Base-by-base conservation (phyloP, 2,888 invertebrate species). In the Ophion slaviceki region DNA sequence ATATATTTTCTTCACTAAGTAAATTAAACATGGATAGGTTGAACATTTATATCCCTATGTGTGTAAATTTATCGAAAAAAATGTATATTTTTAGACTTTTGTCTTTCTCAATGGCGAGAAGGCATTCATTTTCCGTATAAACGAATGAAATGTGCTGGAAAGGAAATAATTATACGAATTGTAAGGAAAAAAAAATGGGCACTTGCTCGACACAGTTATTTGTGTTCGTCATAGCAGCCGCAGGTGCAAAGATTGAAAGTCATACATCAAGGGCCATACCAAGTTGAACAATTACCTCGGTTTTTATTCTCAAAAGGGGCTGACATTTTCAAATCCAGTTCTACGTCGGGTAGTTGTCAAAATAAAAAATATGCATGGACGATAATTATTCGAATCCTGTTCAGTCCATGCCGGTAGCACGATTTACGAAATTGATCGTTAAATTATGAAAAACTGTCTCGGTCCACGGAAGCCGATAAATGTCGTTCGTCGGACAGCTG, bases 401-500 rank as follows among this genome's bases (percentile, higher is more conserved):
- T 14, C 6, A 20, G 45, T 32, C n/a, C 45, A 64, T 10, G 17
- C 57, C 14, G 59, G 67, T 11, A 11, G 67, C 24, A 71, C 72
- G 61, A 79, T 82, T 79, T 40, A 45, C 59, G 17, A 61, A 64
- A 81, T 74, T 78, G 47, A 83, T 71, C 40, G 68, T 67, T 45
- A 40, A 82, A 82, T 75, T 74, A 77, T 68, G 68, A 77, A 47
- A 76, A 82, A 82, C 68, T 74, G 53, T 66, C 74, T 76, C 78
- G 76, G 83, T 83, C 84, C 72, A 77, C 59, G 75, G 72, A 78
- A 81, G 79, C 78, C 53, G 71, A 80, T 80, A 77, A 82, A 72
- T 80, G 87, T 84, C 85, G 82, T 72, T 77, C 17, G 70, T 53
- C 61, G 78, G 76, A 77, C 88, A 88, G 88, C 87, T 88, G 88